These are phyloP conservation scores for Patiria pectinifera DNA, from an alignment of 53 echinoderm and acorn worm species.

Conservation along the genomic window DNA sequence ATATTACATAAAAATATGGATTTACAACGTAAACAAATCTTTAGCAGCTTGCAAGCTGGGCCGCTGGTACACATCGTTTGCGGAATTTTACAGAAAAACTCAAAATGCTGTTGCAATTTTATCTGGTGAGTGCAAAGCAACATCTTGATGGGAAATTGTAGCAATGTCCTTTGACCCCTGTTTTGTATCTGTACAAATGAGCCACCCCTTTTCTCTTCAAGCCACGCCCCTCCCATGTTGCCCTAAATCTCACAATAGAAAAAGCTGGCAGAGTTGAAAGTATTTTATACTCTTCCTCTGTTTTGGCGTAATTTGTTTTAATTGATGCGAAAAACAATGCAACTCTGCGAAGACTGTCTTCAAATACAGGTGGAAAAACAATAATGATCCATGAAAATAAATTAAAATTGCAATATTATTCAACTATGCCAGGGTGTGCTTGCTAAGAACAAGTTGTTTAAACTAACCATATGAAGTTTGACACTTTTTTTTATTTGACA, in stretches of 20 bases:
- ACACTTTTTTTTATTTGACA: too few species aligned
- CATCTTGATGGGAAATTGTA: background rate
- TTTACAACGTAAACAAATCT: conserved; percentile 42
- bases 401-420: too few species aligned
- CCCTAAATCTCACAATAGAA: too few species aligned
- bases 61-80: background rate
- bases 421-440: too few species aligned
- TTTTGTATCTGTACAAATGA: background rate
- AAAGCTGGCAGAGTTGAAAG: background rate
- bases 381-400: background rate
- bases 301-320: background rate
- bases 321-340: background rate
- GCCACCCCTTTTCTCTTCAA: background rate
- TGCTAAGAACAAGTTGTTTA: too few species aligned
- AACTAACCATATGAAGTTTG: too few species aligned
- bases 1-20: conserved; percentile 65
- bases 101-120: background rate
- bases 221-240: background rate
- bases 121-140: background rate
- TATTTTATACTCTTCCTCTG: background rate
- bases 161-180: background rate
- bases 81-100: background rate
- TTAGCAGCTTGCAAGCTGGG: conserved; percentile 16
- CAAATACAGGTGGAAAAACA: background rate
- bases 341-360: background rate